Conservation (phyloP, 2,797 vertebrate genomes). For the Acanthopagrus latus region DNA sequence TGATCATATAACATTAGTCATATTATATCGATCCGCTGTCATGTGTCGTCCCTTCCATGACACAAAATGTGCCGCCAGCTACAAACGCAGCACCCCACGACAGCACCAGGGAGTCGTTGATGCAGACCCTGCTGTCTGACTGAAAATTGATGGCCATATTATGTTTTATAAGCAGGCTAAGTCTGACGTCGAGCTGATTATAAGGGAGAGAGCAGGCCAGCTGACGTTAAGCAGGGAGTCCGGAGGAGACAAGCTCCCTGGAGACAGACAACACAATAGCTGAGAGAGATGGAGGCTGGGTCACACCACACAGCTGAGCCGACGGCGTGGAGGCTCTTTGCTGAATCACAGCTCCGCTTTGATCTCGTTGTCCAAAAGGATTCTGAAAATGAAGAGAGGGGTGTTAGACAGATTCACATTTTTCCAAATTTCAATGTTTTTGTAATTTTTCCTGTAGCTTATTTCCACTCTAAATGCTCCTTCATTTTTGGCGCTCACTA, state of each 20-base stretch:
- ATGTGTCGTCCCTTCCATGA: background rate
- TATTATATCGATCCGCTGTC: background rate
- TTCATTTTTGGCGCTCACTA: background rate
- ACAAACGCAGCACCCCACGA: background rate
- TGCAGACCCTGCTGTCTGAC: background rate
- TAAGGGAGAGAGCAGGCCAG: conserved; percentile 32
- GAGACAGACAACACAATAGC: conserved; percentile 46
- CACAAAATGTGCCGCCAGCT: background rate
- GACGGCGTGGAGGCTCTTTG: conserved; percentile 16
- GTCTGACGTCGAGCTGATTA: conserved; percentile 54
- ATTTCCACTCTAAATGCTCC: conserved; percentile 5
- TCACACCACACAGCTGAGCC: conserved; percentile 29
- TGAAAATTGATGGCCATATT: conserved; percentile 51
- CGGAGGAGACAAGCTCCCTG: conserved; percentile 36
- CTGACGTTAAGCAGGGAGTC: conserved; percentile 54
- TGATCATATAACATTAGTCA: conserved; percentile 26
- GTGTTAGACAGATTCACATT: background rate
- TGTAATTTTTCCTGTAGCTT: background rate
- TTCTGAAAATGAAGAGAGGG: conserved; percentile 5
- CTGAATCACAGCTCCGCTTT: conserved; percentile 55
- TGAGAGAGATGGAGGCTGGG: conserved; percentile 35
- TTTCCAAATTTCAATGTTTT: background rate
- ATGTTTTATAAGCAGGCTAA: conserved; percentile 61
- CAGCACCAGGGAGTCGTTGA: background rate
- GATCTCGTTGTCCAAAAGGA: conserved; percentile 8